Percentiles rank a stretch among this genome's conserved stretches.
These are phyloP conservation scores for Heterodera carotae DNA, from an alignment of 1,140 invertebrate genomes.

Conservation along the genomic window DNA sequence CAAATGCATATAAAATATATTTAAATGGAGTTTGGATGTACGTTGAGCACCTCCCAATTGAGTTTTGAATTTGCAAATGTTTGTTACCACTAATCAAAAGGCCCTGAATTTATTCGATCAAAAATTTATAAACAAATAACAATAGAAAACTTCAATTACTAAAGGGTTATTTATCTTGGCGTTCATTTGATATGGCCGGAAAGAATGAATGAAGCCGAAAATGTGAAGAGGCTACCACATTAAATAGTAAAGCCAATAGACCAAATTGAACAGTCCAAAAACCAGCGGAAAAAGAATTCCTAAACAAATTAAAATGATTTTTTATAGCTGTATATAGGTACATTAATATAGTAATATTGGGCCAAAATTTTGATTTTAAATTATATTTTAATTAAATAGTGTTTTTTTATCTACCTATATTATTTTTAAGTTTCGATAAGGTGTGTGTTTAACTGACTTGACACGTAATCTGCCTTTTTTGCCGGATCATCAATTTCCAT, in stretches of 20 bases:
- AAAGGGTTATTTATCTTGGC: not conserved
- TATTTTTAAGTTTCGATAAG: too few relatives aligned
- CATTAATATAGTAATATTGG: too few relatives aligned
- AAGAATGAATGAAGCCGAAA: not conserved
- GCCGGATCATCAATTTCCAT: constrained; percentile 56
- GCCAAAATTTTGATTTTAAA: too few relatives aligned
- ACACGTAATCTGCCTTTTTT: constrained; percentile 59
- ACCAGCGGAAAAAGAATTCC: constrained; percentile 53
- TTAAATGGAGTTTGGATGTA: too few relatives aligned
- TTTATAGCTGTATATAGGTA: too few relatives aligned
- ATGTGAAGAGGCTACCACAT: not conserved
- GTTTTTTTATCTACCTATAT: too few relatives aligned
- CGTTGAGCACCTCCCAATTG: too few relatives aligned
- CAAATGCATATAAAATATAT: too few relatives aligned
- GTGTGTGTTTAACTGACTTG: constrained; percentile 45
- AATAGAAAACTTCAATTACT: not conserved
- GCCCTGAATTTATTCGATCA: too few relatives aligned
- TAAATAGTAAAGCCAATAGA: constrained; percentile 51
- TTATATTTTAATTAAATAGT: too few relatives aligned
- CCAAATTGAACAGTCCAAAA: constrained; percentile 52
- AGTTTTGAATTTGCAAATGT: too few relatives aligned
- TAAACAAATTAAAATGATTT: constrained; percentile 28
- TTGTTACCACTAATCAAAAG: too few relatives aligned
- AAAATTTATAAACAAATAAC: not conserved
- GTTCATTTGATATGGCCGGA: not conserved